Percentiles rank a stretch among this genome's conserved stretches.
phyloP scores from a whole-genome alignment of 2,888 invertebrate species.

The Pherbina coryleti region DNA sequence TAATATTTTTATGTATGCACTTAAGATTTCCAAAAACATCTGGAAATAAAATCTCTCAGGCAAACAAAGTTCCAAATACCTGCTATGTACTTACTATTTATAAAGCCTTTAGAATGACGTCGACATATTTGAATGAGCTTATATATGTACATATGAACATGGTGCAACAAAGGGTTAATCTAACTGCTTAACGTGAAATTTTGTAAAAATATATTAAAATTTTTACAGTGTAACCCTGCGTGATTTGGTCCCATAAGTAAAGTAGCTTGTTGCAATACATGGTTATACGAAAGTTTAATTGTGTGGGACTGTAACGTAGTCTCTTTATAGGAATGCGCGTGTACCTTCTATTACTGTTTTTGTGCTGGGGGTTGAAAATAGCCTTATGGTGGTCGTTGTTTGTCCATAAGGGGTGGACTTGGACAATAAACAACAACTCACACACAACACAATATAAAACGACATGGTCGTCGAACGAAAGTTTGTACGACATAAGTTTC shows the following conservation, averaged over 20 bases:
- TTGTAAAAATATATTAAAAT: background rate
- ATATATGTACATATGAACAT: too few species aligned
- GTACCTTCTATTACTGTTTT: background rate
- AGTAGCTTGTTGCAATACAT: background rate
- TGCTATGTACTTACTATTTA: too few species aligned
- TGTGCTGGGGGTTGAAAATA: constrained; percentile 23
- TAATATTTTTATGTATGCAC: too few species aligned
- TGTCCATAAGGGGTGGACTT: constrained; percentile 34
- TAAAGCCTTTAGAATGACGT: too few species aligned
- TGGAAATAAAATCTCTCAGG: too few species aligned
- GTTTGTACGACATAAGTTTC: background rate
- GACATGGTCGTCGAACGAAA: background rate
- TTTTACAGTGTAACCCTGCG: background rate
- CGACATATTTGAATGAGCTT: too few species aligned
- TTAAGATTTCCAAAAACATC: too few species aligned
- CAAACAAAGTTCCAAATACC: too few species aligned
- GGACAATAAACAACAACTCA: background rate
- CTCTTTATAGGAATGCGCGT: background rate
- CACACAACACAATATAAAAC: background rate
- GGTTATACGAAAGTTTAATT: background rate
- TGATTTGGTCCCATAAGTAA: background rate
- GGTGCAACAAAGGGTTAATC: background rate
- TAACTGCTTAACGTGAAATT: too few species aligned
- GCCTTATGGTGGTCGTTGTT: constrained; percentile 17
- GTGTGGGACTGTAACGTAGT: background rate